Percentiles rank a stretch among this genome's conserved stretches.
These are phyloP conservation scores for Hemicordylus capensis DNA, from an alignment of 2,113 vertebrate species.

Conservation along the genomic window DNA sequence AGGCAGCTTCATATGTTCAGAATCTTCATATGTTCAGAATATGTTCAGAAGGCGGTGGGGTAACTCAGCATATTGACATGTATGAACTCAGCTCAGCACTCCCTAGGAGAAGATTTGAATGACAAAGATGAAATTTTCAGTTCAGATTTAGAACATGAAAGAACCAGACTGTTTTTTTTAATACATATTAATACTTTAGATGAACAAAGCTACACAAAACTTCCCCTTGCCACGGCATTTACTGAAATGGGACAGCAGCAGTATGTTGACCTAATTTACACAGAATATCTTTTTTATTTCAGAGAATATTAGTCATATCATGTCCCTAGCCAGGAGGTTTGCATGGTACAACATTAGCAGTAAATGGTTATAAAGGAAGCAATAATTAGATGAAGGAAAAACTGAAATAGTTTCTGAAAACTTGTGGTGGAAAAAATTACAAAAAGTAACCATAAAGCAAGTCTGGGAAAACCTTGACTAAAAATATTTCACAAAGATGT, in stretches of 20 bases:
- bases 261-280: not conserved
- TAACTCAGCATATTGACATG: not conserved
- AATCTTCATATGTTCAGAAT: not conserved
- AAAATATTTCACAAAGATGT: slow-evolving; percentile 35
- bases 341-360: not conserved
- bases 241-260: not conserved
- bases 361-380: not conserved
- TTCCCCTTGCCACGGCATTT: too few species aligned
- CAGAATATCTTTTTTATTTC: not conserved
- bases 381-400: not conserved
- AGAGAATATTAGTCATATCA: not conserved
- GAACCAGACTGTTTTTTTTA: too few species aligned
- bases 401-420: not conserved
- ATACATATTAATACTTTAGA: not conserved
- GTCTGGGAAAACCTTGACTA: not conserved
- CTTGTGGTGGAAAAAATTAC: not conserved
- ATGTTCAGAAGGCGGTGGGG: too few species aligned
- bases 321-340: not conserved
- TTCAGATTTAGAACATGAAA: not conserved
- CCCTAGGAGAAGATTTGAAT: not conserved
- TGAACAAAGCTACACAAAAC: too few species aligned
- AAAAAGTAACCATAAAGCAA: not conserved
- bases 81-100: not conserved
- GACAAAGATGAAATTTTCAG: not conserved
- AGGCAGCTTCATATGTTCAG: not conserved